Percentiles rank a stretch among this genome's conserved stretches.
Evolutionary conservation across 2,113 vertebrate genomes (phyloP).

Genomic region (Nanorana parkeri): DNA sequence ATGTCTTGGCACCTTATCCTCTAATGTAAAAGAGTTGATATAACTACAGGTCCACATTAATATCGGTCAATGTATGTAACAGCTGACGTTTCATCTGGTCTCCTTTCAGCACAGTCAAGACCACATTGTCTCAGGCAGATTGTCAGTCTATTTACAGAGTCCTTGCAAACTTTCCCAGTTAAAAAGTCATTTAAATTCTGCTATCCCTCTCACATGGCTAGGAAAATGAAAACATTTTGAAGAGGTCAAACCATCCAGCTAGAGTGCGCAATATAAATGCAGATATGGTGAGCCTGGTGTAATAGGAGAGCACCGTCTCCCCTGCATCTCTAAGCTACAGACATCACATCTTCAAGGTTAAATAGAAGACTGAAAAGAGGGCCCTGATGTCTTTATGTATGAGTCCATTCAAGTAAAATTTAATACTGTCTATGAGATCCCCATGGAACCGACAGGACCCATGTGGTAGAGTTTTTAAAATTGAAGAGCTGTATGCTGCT

Average conservation of each 20-base stretch:
- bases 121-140: background rate
- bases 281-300: background rate
- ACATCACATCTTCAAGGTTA: slow-evolving; percentile 3
- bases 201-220: slow-evolving; percentile 32
- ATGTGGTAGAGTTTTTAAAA: no score
- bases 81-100: background rate
- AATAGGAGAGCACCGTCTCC: slow-evolving; percentile 9
- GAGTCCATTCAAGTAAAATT: no score
- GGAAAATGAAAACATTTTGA: slow-evolving; percentile 53
- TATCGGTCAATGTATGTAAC: no score
- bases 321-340: slow-evolving; percentile 16
- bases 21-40: no score
- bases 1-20: no score
- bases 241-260: slow-evolving; percentile 30
- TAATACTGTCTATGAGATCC: no score
- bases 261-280: slow-evolving; percentile 56
- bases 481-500: no score
- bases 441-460: no score
- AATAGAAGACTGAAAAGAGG: background rate
- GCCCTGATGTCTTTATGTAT: no score
- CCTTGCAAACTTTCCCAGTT: slow-evolving; percentile 45
- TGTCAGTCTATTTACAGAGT: slow-evolving; percentile 1
- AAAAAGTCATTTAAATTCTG: slow-evolving; percentile 59
- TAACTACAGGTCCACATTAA: no score
- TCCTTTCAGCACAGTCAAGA: background rate